Evolutionary conservation across 1,140 invertebrate species (phyloP), one percentile per base, ranked within the genome.

Genomic region (Octopus sinensis): DNA sequence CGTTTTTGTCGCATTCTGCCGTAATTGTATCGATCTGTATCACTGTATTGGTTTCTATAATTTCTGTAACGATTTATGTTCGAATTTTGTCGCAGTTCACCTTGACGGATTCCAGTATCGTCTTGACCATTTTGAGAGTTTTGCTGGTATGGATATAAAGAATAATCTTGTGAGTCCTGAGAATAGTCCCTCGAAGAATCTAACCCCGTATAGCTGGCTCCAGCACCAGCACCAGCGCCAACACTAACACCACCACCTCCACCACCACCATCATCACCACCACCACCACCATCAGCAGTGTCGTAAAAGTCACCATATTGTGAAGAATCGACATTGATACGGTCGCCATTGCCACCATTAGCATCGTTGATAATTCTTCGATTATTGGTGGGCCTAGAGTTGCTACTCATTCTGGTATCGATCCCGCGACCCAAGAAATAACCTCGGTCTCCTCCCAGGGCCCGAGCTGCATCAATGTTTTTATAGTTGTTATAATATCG

Each of bases 131-230:
- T 73, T 73, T 17, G 68, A 23, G 13, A 13, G 68, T 73, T 73
- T 23, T 73, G 68, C 30, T 13, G 30, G 30, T 73, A 73, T 13
- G 68, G 68, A 73, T 73, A 73, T 6, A 73, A 23, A 73, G 68
- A 73, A 73, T 73, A 73, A 17, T 73, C 68, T 23, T 73, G 68
- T 23, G 68, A 73, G 68, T 73, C 5, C 13, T 73, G 68, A 73
- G 68, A 13, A 13, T 73, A 73, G 68, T 73, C 68, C 68, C 68
- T 73, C 30, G 68, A 6, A n/a, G 68, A 23, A 23, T 73, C 17
- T 3, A 23, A 73, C 17, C 68, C 68, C 68, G 68, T 73, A 6
- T 23, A 13, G 5, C 68, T 6, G 6, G 17, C 68, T 1, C 30
- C 68, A 13, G 17, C 68, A 73, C 30, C 17, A 5, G 30, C 30